Evolutionary conservation across 2,888 invertebrate species (phyloP).

Genomic region (Catocala fraxini): DNA sequence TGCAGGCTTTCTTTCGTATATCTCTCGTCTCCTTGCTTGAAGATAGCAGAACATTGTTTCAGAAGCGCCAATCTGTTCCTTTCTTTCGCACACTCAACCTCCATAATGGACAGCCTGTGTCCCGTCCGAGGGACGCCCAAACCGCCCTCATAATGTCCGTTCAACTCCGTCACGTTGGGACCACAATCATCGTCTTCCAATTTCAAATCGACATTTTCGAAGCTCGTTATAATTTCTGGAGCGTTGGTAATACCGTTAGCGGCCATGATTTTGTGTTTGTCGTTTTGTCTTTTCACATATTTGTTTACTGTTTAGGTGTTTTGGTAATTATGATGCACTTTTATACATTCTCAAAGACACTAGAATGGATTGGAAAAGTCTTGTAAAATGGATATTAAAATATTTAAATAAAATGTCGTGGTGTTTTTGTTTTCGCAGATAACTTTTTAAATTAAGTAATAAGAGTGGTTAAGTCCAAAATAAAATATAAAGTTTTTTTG

Average conservation of each 20-base stretch:
- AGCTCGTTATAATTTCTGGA: conserved; percentile 43
- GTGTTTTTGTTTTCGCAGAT: background rate
- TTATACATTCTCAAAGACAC: background rate
- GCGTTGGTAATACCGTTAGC: conserved; percentile 28
- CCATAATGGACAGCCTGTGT: conserved; percentile 89
- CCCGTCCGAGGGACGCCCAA: conserved; percentile 60
- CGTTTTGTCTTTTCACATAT: conserved; percentile 25
- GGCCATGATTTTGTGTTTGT: conserved; percentile 37
- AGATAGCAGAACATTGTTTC: conserved; percentile 89
- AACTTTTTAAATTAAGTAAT: too few species aligned
- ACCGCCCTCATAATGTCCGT: conserved; percentile 22
- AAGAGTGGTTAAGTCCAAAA: too few species aligned
- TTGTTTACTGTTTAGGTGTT: background rate
- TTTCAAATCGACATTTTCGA: conserved; percentile 39
- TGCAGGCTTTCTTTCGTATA: conserved; percentile 90
- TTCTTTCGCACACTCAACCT: conserved; percentile 90
- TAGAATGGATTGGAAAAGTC: background rate
- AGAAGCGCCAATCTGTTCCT: conserved; percentile 88
- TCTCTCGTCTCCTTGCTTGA: conserved; percentile 88
- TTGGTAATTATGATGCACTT: too few species aligned
- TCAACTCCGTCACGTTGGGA: conserved; percentile 10
- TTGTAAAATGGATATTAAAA: too few species aligned
- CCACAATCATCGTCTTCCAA: conserved; percentile 13
- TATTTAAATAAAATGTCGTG: background rate
- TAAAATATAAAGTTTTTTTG: too few species aligned